Percentiles rank a stretch among this genome's conserved stretches.
Evolutionary conservation across 2,113 vertebrate genomes (phyloP).

Genomic region (Pteropus alecto): DNA sequence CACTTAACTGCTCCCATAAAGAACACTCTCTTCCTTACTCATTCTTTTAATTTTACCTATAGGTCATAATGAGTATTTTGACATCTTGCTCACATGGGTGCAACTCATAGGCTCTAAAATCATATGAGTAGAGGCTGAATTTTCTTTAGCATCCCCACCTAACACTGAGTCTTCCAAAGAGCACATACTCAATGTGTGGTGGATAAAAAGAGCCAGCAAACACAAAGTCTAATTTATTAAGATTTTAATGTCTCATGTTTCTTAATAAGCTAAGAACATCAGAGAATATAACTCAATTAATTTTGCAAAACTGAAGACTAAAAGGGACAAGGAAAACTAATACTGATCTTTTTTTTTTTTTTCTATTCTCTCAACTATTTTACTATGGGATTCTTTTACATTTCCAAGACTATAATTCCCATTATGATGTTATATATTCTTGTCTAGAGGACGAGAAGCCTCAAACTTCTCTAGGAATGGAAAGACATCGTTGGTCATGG

Average conservation of each 20-base stretch:
- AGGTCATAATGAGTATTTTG: not conserved
- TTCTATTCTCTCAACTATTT: not conserved
- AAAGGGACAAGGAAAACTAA: not conserved
- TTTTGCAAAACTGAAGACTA: not conserved
- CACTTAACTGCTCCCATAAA: not conserved
- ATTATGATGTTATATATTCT: not conserved
- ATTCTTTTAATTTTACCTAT: not conserved
- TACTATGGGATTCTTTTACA: not conserved
- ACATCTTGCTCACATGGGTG: not conserved
- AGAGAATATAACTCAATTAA: not conserved
- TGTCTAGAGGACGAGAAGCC: not conserved
- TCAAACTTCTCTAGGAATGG: not conserved
- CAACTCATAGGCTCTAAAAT: not conserved
- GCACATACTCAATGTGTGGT: not conserved
- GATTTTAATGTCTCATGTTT: not conserved
- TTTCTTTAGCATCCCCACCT: not conserved
- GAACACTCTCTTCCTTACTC: not conserved
- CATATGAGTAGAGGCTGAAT: not conserved
- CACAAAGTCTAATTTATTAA: not conserved
- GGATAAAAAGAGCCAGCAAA: not conserved
- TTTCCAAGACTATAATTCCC: not conserved
- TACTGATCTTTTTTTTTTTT: not conserved
- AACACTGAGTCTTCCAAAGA: not conserved
- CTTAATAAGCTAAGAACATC: not conserved
- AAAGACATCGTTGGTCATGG: accelerated